Conservation (phyloP, 2,888 invertebrate species). For the Erebia epiphron region DNA sequence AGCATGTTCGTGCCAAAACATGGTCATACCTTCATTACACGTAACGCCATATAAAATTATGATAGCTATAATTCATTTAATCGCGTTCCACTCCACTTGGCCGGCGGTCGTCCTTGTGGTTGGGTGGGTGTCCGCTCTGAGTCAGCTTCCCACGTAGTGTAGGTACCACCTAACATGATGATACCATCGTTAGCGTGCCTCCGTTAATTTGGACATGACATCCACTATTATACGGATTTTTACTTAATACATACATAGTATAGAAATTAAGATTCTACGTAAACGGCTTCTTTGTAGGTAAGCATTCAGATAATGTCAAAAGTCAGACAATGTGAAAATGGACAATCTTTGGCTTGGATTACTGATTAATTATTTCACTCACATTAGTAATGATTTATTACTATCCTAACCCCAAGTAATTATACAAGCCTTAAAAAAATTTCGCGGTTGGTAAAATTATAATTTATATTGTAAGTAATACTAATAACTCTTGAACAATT, state of each 20-base stretch:
- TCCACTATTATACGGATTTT: conserved; percentile 15
- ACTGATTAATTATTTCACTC: no score
- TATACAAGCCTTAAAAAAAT: neutral
- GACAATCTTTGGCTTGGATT: no score
- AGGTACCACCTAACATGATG: conserved; percentile 33
- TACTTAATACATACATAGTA: neutral
- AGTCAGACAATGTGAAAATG: no score
- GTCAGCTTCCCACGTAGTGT: conserved; percentile 41
- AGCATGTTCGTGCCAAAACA: no score
- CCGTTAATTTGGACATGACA: conserved; percentile 29
- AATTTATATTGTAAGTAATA: conserved; percentile 9
- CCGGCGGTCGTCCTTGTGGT: conserved; percentile 39
- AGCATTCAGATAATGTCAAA: no score
- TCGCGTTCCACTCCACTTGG: conserved; percentile 14
- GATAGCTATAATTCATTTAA: conserved; percentile 5
- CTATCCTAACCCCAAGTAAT: neutral
- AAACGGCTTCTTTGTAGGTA: no score
- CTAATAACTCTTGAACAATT: neutral
- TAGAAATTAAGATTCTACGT: no score
- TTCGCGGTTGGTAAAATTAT: conserved; percentile 14
- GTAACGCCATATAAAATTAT: conserved; percentile 1
- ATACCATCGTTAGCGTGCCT: conserved; percentile 29
- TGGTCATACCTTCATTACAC: neutral
- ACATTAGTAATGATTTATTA: no score
- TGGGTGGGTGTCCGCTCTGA: conserved; percentile 41